A percentile compares a stretch with the other conserved stretches of the same genome.
Evolutionary conservation across 2,797 vertebrate species (phyloP).

Genomic region (Ceryle rudis): DNA sequence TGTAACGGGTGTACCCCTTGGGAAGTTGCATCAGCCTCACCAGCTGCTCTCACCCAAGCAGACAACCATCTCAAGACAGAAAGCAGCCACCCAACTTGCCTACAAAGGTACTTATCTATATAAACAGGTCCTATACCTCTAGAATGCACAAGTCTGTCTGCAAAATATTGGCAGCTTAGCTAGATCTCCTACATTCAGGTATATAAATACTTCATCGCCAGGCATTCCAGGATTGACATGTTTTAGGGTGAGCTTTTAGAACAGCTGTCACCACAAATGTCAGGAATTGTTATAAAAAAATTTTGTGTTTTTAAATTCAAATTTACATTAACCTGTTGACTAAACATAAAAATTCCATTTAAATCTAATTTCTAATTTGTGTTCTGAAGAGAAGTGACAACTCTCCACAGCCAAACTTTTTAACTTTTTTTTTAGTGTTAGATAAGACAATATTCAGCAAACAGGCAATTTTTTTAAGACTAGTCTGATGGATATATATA

Average conservation of each 20-base stretch:
- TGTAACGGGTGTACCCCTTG: background rate
- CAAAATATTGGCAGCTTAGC: background rate
- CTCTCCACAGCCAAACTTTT: background rate
- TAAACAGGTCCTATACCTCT: background rate
- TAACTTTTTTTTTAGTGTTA: background rate
- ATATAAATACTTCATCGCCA: background rate
- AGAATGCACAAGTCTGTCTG: background rate
- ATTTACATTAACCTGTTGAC: background rate
- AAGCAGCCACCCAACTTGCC: background rate
- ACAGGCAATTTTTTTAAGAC: background rate
- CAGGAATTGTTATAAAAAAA: background rate
- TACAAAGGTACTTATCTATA: too few species aligned
- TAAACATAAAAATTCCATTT: background rate
- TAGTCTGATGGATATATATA: background rate
- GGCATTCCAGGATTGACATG: rapidly evolving
- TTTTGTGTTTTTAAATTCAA: background rate
- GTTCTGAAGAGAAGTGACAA: background rate
- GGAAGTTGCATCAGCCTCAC: background rate
- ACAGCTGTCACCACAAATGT: background rate
- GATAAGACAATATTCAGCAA: background rate
- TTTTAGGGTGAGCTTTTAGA: background rate
- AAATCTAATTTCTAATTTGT: background rate
- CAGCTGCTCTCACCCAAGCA: background rate
- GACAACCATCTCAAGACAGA: background rate
- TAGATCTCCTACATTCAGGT: background rate